Evolutionary conservation across 2,888 invertebrate genomes (phyloP).

Genomic region (Rotaria macrura): DNA sequence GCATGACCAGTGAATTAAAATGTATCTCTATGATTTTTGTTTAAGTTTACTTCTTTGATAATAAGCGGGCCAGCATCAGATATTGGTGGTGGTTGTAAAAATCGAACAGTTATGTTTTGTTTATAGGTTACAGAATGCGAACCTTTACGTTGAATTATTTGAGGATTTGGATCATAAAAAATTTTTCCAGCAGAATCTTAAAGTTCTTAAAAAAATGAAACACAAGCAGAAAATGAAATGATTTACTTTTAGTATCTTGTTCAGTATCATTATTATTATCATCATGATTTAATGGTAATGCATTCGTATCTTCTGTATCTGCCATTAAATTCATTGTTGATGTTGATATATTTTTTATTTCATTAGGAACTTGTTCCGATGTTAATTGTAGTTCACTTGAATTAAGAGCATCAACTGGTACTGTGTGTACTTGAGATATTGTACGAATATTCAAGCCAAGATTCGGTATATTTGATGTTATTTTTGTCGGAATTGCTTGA

Average conservation of each 20-base stretch:
- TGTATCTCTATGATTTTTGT: not conserved
- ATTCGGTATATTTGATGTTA: no score
- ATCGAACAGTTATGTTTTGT: slow-evolving; percentile 17
- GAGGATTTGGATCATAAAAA: slow-evolving; percentile 16
- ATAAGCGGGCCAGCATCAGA: not conserved
- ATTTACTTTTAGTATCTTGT: not conserved
- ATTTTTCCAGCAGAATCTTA: not conserved
- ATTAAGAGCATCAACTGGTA: not conserved
- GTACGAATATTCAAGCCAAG: not conserved
- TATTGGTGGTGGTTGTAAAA: slow-evolving; percentile 20
- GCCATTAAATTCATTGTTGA: not conserved
- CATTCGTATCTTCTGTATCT: not conserved
- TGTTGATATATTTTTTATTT: not conserved
- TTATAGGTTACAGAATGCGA: slow-evolving; percentile 9
- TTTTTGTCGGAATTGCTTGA: not conserved
- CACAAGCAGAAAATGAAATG: not conserved
- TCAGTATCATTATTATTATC: not conserved
- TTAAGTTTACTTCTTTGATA: not conserved
- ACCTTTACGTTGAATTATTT: slow-evolving; percentile 7
- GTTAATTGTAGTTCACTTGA: not conserved
- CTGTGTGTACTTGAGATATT: not conserved
- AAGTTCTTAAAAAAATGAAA: not conserved
- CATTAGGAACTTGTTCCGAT: not conserved
- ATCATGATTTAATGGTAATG: not conserved
- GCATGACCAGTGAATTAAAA: not conserved